Percentiles rank a stretch among this genome's conserved stretches.
Evolutionary conservation across 2,113 vertebrate genomes (phyloP).

Genomic region (Corythaixoides concolor): DNA sequence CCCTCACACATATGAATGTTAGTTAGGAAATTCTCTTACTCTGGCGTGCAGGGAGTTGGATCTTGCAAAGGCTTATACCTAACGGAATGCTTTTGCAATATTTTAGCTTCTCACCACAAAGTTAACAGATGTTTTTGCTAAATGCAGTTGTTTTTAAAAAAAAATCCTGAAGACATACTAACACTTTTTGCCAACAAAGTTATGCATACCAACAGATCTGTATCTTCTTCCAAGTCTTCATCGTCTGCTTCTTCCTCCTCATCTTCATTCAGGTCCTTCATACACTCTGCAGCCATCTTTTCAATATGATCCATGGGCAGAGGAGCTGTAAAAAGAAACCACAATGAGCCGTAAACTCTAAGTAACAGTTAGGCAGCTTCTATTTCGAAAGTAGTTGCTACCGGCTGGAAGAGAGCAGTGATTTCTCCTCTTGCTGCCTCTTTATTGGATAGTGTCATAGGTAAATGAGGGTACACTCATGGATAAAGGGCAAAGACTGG

Average conservation of each 20-base stretch:
- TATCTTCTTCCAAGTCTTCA: slow-evolving; percentile 79
- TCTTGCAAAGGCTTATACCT: neutral
- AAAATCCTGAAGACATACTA: neutral
- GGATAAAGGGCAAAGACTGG: neutral
- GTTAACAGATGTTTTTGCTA: neutral
- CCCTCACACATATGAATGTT: neutral
- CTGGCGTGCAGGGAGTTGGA: neutral
- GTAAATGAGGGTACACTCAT: neutral
- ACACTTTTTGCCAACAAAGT: neutral
- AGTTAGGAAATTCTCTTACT: neutral
- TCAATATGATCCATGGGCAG: slow-evolving; percentile 94
- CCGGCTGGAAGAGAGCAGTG: neutral
- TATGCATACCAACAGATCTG: slow-evolving; percentile 85
- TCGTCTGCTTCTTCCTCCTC: slow-evolving; percentile 79
- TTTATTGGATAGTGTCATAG: accelerated
- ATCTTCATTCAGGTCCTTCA: slow-evolving; percentile 88
- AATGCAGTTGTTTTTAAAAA: neutral
- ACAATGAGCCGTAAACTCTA: neutral
- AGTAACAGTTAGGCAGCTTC: neutral
- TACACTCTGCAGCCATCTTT: slow-evolving; percentile 91
- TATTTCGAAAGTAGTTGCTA: neutral
- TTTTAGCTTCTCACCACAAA: neutral
- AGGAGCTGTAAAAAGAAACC: slow-evolving; percentile 75
- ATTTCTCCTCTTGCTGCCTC: neutral
- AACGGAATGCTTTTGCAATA: neutral